Evolutionary conservation across 2,113 vertebrate species (phyloP).

Genomic region (Myrmecophaga tridactyla): DNA sequence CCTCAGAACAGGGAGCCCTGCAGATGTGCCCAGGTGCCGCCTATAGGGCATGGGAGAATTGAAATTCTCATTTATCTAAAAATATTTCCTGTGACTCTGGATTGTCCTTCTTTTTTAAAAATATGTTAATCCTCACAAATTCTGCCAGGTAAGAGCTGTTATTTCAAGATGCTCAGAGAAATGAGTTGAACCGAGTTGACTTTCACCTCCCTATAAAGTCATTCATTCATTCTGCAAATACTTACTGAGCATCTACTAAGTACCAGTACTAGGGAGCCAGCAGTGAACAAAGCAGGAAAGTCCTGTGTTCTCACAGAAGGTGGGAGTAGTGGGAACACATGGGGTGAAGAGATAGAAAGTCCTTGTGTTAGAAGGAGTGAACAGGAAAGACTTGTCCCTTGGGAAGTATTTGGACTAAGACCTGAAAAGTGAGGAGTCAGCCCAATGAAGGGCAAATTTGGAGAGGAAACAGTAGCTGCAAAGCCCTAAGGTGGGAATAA

Average conservation of each 20-base stretch:
- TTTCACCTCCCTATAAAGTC: slow-evolving; percentile 7
- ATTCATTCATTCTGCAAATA: not conserved
- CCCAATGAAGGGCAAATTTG: not conserved
- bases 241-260: not conserved
- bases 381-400: not conserved
- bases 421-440: not conserved
- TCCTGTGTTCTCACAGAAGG: not conserved
- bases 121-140: not conserved
- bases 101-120: not conserved
- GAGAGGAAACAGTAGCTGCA: not conserved
- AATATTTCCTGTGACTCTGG: not conserved
- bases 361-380: not conserved
- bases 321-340: not conserved
- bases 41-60: not conserved
- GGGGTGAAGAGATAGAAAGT: not conserved
- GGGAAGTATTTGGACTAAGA: not conserved
- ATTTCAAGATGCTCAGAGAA: not conserved
- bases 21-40: not conserved
- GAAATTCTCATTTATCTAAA: slow-evolving; percentile 55
- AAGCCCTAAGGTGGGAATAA: not conserved
- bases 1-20: slow-evolving; percentile 3
- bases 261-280: not conserved
- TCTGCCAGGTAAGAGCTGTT: not conserved
- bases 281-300: not conserved
- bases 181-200: not conserved